Evolutionary conservation across 2,888 invertebrate genomes (phyloP), one percentile per base, ranked within the genome.

Genomic region (Halocaridina rubra): DNA sequence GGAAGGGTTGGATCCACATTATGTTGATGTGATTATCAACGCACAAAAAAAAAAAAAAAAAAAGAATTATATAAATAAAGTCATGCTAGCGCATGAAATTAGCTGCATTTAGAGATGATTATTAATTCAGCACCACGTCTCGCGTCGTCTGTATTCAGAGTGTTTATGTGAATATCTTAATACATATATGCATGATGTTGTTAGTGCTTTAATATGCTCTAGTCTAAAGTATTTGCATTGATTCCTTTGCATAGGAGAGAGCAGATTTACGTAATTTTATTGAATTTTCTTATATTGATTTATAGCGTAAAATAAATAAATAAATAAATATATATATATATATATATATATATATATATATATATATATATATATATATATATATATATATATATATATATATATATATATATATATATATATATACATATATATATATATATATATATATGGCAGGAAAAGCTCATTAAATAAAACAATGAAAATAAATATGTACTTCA

Each of bases 361-460:
- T 16, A 22, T 13, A 71, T 8, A 72, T 32, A 72, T 16, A 0
- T 75, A 75, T 75, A 75, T 75, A 75, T 75, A 75, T 75, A 75
- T 53, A 75, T 75, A n/a, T n/a, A n/a, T n/a, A n/a, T n/a, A 75
- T 75, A 75, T 75, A 75, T 75, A 75, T 75, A 75, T 75, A 75
- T 75, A 75, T 75, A 77, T 61, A 77, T 64, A 64, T 77, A 77
- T 77, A 77, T 77, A 77, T 77, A 77, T 30, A 61, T 77, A 77
- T 77, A 77, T 30, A 75, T 75, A 75, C 61, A 77, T 30, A 77
- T 77, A 77, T 64, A 77, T 61, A 77, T 64, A 77, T 77, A 61
- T 13, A n/a, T 13, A 19, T 61, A 1, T 19, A 61, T 10, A n/a
- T n/a, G n/a, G n/a, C n/a, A n/a, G n/a, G n/a, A n/a, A n/a, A n/a